Percentiles rank a stretch among this genome's conserved stretches.
Evolutionary conservation across 1,140 invertebrate genomes (phyloP).

Genomic region (Copidosoma floridanum): DNA sequence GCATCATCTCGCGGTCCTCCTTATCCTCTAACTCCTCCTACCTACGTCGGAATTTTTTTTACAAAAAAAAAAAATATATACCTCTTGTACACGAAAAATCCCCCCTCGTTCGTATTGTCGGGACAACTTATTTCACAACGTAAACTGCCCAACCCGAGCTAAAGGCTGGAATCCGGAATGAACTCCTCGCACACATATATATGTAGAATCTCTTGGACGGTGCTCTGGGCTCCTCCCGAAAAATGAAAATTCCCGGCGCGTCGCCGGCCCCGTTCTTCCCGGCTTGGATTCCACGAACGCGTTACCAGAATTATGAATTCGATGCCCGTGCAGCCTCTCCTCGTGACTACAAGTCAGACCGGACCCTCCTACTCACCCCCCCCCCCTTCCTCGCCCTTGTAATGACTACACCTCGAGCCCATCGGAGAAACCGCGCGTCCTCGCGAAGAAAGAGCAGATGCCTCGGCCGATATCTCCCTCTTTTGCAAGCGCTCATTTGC

Average conservation of each 20-base stretch:
- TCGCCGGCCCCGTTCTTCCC: constrained; percentile 26
- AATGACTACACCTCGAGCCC: not conserved
- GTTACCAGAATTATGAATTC: constrained; percentile 30
- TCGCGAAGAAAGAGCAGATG: too few relatives aligned
- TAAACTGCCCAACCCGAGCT: not conserved
- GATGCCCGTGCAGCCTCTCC: not conserved
- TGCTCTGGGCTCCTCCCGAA: constrained; percentile 25
- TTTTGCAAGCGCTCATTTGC: constrained; percentile 25
- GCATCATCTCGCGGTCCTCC: constrained; percentile 14
- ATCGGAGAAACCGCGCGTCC: constrained; percentile 13
- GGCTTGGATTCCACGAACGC: constrained; percentile 29
- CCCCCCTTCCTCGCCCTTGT: constrained; percentile 19
- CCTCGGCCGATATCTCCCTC: too few relatives aligned
- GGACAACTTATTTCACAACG: too few relatives aligned
- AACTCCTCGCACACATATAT: too few relatives aligned
- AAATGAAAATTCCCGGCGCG: constrained; percentile 28
- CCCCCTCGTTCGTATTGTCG: too few relatives aligned
- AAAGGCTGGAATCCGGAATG: too few relatives aligned
- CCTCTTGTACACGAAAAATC: too few relatives aligned
- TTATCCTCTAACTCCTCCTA: too few relatives aligned
- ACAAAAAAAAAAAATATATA: not conserved
- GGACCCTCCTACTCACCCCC: constrained; percentile 9
- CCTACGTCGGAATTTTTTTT: too few relatives aligned
- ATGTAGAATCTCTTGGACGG: too few relatives aligned
- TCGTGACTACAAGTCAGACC: constrained; percentile 14